phyloP scores from a whole-genome alignment of 1,140 invertebrate genomes.

The Sminthurinus signatus region DNA sequence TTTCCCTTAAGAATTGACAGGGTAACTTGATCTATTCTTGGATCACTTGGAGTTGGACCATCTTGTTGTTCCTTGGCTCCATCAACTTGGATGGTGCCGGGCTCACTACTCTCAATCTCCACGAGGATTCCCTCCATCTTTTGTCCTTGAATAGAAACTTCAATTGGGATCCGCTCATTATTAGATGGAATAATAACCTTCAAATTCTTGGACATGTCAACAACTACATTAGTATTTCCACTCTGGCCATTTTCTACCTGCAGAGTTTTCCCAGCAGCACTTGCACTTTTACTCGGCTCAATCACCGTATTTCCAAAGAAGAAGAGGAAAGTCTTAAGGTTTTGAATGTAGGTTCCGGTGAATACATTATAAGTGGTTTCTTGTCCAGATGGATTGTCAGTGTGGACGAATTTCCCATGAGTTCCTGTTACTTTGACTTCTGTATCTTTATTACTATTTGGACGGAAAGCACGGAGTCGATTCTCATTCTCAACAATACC shows the following conservation, averaged over 20 bases:
- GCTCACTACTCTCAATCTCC: conserved; percentile 43
- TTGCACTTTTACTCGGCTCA: conserved; percentile 10
- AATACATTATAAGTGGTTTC: conserved; percentile 44
- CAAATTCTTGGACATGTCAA: conserved; percentile 43
- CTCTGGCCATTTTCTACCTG: conserved; percentile 37
- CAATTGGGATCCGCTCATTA: conserved; percentile 26
- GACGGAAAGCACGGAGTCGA: conserved; percentile 23
- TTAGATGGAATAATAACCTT: conserved; percentile 41
- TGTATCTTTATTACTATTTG: conserved; percentile 34
- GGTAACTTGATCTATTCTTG: conserved; percentile 41
- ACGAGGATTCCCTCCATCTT: conserved; percentile 43
- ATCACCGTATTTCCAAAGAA: conserved; percentile 44
- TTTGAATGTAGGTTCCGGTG: conserved; percentile 44
- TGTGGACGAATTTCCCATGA: conserved; percentile 43
- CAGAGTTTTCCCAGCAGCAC: conserved; percentile 24
- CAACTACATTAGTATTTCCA: conserved; percentile 37
- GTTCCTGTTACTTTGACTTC: conserved; percentile 44
- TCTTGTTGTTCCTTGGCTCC: conserved; percentile 23
- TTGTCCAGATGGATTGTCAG: conserved; percentile 25
- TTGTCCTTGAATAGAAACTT: conserved; percentile 40
- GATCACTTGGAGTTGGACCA: conserved; percentile 28
- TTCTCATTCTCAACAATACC: conserved; percentile 25
- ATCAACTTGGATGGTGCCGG: conserved; percentile 35
- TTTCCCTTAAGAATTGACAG: conserved; percentile 38
- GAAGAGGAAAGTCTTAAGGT: conserved; percentile 44